Evolutionary conservation across 1,140 invertebrate genomes (phyloP), one percentile per base, ranked within the genome.

Genomic region (Diploscapter pachys): DNA sequence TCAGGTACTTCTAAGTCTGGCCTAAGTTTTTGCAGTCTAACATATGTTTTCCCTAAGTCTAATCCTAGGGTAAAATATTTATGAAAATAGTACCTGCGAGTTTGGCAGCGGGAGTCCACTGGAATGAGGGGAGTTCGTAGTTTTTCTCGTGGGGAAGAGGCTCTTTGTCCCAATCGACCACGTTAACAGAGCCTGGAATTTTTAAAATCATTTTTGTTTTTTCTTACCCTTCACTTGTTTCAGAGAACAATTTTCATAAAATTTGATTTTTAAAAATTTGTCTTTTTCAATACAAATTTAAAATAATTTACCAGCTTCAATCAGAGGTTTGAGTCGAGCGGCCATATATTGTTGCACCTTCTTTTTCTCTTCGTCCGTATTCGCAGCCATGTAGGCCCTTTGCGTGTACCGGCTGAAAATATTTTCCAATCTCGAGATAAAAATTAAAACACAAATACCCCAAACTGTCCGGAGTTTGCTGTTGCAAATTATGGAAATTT

Each of bases 111-210:
- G 78, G 76, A 5, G 73, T 79, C 78, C 80, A 78, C 70, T n/a
- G 57, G 11, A 56, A 75, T 52, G 71, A 61, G 59, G 73, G 6
- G 3, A 76, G 48, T 65, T 78, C 54, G 72, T 73, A 80, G 53
- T 81, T 73, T 66, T 73, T 62, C 62, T 80, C 78, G 65, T 80
- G 79, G 6, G 79, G 79, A 64, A 80, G 62, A 9, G 79, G 79
- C 50, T 80, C 79, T n/a, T 56, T 65, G 31, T 76, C 79, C 78
- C 79, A 80, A 73, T 80, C 75, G 6, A 80, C 75, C n/a, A 75
- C 79, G 56, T 78, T 61, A 57, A 81, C 75, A 8, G 80, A 31
- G 1, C 31, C 31, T 31, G 31, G 31, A 31, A 31, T 31, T 31
- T 31, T 31, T 31, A 0, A 0, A 0, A 31, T 31, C 31, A 31